phyloP scores from a whole-genome alignment of 1,140 invertebrate species.

The Pachypeltis micranthus region DNA sequence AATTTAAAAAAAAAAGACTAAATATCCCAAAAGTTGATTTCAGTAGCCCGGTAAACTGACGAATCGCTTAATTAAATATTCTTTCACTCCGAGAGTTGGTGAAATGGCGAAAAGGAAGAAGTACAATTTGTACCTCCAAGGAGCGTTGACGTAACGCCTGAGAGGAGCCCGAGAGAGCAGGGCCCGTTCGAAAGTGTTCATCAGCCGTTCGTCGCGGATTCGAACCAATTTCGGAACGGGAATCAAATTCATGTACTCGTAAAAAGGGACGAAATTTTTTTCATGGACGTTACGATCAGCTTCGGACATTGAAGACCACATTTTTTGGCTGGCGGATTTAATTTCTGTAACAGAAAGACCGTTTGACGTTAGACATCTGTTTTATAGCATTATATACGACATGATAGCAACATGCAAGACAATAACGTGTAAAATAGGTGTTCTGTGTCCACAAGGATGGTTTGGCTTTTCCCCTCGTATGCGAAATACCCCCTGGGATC shows the following conservation, averaged over 20 bases:
- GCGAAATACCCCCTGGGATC: too few relatives aligned
- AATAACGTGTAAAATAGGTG: too few relatives aligned
- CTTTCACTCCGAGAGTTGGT: background rate
- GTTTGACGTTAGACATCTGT: too few relatives aligned
- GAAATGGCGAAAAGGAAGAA: background rate
- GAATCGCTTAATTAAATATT: background rate
- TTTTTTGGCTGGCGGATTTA: background rate
- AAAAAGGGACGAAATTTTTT: background rate
- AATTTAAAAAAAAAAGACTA: too few relatives aligned
- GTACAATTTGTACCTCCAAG: background rate
- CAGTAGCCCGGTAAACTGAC: background rate
- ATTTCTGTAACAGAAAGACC: too few relatives aligned
- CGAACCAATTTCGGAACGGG: background rate
- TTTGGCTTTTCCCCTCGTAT: too few relatives aligned
- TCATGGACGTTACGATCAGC: background rate
- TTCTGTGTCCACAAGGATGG: too few relatives aligned
- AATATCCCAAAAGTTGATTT: too few relatives aligned
- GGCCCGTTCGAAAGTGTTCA: background rate
- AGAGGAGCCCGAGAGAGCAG: background rate
- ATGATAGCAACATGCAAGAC: too few relatives aligned
- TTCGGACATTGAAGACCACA: background rate
- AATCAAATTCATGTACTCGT: background rate
- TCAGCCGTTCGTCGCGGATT: background rate
- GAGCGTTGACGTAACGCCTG: background rate
- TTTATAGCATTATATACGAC: too few relatives aligned